Conservation (phyloP, 2,797 vertebrate species). For the Sebastolobus alascanus region DNA sequence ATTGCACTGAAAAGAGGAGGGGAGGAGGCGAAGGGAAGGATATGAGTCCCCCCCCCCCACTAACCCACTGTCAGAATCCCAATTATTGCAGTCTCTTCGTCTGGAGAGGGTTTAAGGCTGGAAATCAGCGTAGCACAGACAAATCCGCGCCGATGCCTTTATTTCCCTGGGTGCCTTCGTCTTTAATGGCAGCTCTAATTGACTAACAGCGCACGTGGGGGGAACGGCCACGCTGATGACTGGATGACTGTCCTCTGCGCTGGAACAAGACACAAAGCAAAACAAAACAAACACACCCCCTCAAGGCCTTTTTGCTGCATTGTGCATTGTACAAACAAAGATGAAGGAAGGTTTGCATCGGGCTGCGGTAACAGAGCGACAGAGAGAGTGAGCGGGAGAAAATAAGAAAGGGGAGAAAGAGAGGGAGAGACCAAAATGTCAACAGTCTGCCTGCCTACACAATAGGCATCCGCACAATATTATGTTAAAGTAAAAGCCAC, state of each 20-base stretch:
- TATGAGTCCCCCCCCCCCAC: conserved; percentile 69
- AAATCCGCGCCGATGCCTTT: conserved; percentile 71
- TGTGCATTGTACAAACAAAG: conserved; percentile 72
- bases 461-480: conserved; percentile 45
- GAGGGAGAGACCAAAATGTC: conserved; percentile 41
- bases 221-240: conserved; percentile 57
- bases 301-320: conserved; percentile 63
- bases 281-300: conserved; percentile 74
- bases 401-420: conserved; percentile 25
- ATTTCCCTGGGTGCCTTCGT: conserved; percentile 79
- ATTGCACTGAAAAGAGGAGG: conserved; percentile 66
- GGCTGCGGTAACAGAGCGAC: conserved; percentile 21
- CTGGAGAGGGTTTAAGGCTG: conserved; percentile 77
- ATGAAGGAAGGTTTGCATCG: conserved; percentile 57
- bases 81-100: conserved; percentile 76
- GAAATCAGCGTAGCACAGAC: conserved; percentile 72
- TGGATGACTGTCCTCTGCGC: conserved; percentile 71
- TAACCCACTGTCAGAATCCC: conserved; percentile 76
- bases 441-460: conserved; percentile 57
- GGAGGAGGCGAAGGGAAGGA: conserved; percentile 64
- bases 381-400: conserved; percentile 5
- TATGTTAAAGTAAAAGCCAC: conserved; percentile 61
- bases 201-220: conserved; percentile 77
- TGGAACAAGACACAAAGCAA: conserved; percentile 67
- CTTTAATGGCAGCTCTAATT: conserved; percentile 84